Evolutionary conservation across 2,113 vertebrate genomes (phyloP).

Genomic region (Myiagra hebetior): DNA sequence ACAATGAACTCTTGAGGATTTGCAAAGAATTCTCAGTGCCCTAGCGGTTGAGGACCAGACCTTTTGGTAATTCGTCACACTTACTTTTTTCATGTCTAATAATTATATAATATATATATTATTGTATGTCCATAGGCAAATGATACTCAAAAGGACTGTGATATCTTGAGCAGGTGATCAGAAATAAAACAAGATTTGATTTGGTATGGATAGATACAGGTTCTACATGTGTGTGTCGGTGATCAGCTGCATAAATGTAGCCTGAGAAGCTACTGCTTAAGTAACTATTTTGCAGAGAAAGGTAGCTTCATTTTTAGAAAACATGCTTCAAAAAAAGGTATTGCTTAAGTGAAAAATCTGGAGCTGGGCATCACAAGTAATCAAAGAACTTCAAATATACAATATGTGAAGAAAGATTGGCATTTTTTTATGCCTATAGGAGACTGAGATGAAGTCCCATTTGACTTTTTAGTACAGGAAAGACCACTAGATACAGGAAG

Average conservation of each 20-base stretch:
- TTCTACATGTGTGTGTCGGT: neutral
- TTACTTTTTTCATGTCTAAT: neutral
- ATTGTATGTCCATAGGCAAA: neutral
- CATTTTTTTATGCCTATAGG: neutral
- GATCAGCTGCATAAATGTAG: neutral
- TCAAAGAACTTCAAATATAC: neutral
- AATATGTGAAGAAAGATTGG: neutral
- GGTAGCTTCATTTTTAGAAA: neutral
- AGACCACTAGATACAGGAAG: neutral
- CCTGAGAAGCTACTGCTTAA: neutral
- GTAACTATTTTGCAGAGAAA: neutral
- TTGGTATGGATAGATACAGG: neutral
- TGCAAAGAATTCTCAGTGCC: neutral
- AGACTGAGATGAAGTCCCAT: neutral
- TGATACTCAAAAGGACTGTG: neutral
- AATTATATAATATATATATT: neutral
- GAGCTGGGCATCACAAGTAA: neutral
- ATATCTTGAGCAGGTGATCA: neutral
- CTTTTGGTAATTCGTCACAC: neutral
- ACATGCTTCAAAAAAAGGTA: neutral
- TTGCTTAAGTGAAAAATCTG: neutral
- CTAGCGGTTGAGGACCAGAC: neutral
- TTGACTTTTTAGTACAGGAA: neutral
- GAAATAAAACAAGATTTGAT: neutral
- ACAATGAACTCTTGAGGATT: neutral